phyloP scores from a whole-genome alignment of 2,888 invertebrate species.

The Erebia aethiops region DNA sequence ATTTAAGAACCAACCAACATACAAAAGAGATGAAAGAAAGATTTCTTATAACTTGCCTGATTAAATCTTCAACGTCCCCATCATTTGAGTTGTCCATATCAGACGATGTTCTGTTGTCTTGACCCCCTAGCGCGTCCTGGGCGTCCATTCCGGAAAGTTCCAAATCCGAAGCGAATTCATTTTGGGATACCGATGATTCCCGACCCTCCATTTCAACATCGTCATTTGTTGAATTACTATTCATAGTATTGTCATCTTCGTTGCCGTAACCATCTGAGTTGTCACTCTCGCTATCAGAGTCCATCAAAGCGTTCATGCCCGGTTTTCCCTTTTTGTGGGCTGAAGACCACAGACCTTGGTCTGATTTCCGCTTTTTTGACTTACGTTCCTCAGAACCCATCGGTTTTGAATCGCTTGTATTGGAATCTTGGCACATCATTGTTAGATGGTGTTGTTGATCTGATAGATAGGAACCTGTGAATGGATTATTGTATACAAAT shows the following conservation, averaged over 20 bases:
- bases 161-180: slow-evolving; percentile 84
- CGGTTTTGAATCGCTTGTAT: slow-evolving; percentile 55
- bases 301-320: slow-evolving; percentile 83
- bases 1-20: neutral
- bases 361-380: slow-evolving; percentile 85
- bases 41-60: slow-evolving; percentile 62
- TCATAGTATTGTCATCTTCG: slow-evolving; percentile 76
- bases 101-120: slow-evolving; percentile 70
- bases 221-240: slow-evolving; percentile 74
- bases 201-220: slow-evolving; percentile 67
- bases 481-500: slow-evolving; percentile 10
- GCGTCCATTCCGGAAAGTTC: slow-evolving; percentile 86
- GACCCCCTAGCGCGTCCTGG: slow-evolving; percentile 78
- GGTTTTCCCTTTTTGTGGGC: slow-evolving; percentile 84
- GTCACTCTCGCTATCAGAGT: slow-evolving; percentile 84
- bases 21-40: neutral
- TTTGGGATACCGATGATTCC: slow-evolving; percentile 75
- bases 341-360: slow-evolving; percentile 83
- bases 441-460: slow-evolving; percentile 76
- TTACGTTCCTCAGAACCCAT: slow-evolving; percentile 69
- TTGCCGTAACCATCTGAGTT: slow-evolving; percentile 72
- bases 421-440: slow-evolving; percentile 69
- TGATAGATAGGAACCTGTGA: slow-evolving; percentile 70
- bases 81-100: slow-evolving; percentile 85
- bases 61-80: slow-evolving; percentile 85